Base-by-base conservation (phyloP, 2,797 vertebrate species). In the Antennarius maculatus region DNA sequence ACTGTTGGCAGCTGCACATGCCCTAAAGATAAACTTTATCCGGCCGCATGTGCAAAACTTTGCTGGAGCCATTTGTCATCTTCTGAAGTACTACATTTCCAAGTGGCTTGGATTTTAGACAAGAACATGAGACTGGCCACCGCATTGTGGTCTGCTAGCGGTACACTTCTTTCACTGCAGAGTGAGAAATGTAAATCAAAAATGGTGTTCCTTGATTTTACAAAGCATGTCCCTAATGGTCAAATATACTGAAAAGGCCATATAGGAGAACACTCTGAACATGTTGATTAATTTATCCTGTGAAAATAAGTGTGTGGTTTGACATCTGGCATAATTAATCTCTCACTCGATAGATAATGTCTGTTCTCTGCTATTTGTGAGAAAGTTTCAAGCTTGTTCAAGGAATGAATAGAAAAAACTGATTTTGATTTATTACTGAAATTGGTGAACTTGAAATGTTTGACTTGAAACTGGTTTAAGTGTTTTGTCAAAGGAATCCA, bases 1-100 rank as follows among this genome's bases (percentile, higher is more conserved):
- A 85, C 90, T 91, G 90, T 85, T 95, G 93, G 92, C 94, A 96
- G 93, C 89, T 88, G 90, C 87, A 92, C 92, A 93, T 93, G 93
- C 92, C 92, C 93, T 85, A 77, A 92, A 95, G 94, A 95, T 93
- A 95, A 94, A 91, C 88, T 94, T 94, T 93, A 94, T 91, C 90
- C 89, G 80, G 89, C 86, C 63, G 47, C 91, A 94, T 91, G 92
- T 89, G 91, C 89, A 92, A 91, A 95, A 94, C 88, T 92, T 94
- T 91, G 91, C 86, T 85, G 76, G 66, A 90, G 88, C 89, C 90
- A 94, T 96, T 95, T 92, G 92, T 96, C 95, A 96, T 94, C 88
- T 92, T 94, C 93, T 56, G 77, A 90, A 93, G 91, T 85, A 94
- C 93, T 93, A 90, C 81, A 84, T 93, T 93, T 93, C 88, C 77